phyloP scores from a whole-genome alignment of 2,113 vertebrate genomes.

The Orthochromis indermauri region DNA sequence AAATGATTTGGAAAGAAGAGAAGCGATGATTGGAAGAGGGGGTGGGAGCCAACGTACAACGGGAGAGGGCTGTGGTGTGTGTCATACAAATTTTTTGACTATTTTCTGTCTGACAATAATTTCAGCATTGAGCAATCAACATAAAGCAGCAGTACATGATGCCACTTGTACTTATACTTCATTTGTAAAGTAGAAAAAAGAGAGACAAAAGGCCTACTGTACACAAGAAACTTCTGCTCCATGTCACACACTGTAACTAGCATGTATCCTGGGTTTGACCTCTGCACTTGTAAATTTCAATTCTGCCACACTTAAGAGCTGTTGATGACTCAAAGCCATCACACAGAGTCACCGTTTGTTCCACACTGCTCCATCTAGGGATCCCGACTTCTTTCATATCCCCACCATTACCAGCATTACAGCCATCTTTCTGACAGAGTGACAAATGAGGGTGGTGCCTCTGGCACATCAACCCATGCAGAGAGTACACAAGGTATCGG shows the following conservation, averaged over 20 bases:
- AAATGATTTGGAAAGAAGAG: constrained; percentile 66
- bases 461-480: constrained; percentile 22
- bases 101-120: constrained; percentile 1
- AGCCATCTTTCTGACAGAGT: constrained; percentile 41
- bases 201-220: neutral
- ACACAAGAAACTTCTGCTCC: neutral
- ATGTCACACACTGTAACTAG: neutral
- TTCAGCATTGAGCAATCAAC: neutral
- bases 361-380: neutral
- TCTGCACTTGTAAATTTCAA: neutral
- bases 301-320: neutral
- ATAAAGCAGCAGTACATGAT: neutral
- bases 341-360: constrained; percentile 10
- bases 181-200: neutral
- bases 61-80: neutral
- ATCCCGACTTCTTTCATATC: neutral
- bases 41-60: neutral
- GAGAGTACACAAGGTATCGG: constrained; percentile 32
- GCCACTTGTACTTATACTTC: neutral
- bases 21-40: constrained; percentile 24
- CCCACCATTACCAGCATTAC: neutral
- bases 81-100: neutral
- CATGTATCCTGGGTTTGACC: neutral
- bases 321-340: neutral
- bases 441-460: constrained; percentile 42